Evolutionary conservation across 2,888 invertebrate genomes (phyloP).

Genomic region (Agrotis clavis): DNA sequence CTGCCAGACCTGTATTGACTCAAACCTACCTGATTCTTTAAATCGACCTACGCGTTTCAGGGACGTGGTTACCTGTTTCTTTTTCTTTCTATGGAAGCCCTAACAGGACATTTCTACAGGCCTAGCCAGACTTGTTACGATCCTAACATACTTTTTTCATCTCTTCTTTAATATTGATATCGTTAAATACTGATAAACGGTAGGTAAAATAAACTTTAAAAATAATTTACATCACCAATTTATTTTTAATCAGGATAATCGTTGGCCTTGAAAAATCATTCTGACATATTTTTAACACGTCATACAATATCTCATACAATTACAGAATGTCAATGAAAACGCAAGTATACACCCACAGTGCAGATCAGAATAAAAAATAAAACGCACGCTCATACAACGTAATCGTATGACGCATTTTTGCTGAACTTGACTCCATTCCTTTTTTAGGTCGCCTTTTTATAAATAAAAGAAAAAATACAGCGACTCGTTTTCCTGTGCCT

Average conservation of each 20-base stretch:
- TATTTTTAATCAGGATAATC: slow-evolving; percentile 3
- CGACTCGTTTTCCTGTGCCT: slow-evolving; percentile 52
- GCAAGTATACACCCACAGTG: slow-evolving; percentile 38
- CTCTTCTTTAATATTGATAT: neutral
- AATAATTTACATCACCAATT: neutral
- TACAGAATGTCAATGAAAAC: slow-evolving; percentile 50
- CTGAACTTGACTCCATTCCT: slow-evolving; percentile 83
- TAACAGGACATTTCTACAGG: too few species aligned
- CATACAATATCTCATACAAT: slow-evolving; percentile 28
- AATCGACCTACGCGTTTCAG: too few species aligned
- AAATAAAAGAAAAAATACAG: slow-evolving; percentile 63
- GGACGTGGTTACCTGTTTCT: too few species aligned
- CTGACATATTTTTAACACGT: neutral
- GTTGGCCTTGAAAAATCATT: neutral
- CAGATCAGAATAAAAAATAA: slow-evolving; percentile 57
- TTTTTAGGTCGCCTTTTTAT: slow-evolving; percentile 73
- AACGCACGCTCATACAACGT: slow-evolving; percentile 46
- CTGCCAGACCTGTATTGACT: too few species aligned
- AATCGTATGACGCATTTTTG: slow-evolving; percentile 70
- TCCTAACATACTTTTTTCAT: too few species aligned
- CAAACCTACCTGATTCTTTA: too few species aligned
- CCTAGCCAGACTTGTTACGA: too few species aligned
- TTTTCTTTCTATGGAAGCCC: too few species aligned
- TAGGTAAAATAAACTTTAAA: neutral
- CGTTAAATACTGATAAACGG: neutral